A percentile compares a stretch with the other conserved stretches of the same genome.
Conservation (phyloP, 2,797 vertebrate genomes). For the Lagocephalus sceleratus region DNA sequence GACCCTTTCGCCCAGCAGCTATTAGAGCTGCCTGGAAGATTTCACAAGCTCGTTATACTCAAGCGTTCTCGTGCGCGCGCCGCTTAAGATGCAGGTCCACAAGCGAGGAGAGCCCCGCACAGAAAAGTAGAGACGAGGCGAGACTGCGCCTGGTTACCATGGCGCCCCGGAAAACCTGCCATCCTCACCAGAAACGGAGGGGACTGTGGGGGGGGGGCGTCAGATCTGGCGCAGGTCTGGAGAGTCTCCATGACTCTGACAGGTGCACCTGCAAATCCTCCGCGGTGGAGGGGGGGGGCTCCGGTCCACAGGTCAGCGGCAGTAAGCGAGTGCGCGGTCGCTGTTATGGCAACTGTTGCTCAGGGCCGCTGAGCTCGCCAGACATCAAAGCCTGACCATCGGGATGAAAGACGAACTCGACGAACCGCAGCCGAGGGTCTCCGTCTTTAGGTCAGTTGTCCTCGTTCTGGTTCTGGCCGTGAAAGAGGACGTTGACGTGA, state of each 20-base stretch:
- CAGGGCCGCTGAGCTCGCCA: neutral
- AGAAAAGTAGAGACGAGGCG: conserved; percentile 17
- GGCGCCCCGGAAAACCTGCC: conserved; percentile 18
- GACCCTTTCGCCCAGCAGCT: conserved; percentile 58
- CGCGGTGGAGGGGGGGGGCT: too few relatives aligned
- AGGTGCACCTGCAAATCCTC: conserved; percentile 51
- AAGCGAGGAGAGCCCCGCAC: conserved; percentile 25
- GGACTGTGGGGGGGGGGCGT: conserved; percentile 19
- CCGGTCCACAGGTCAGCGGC: too few relatives aligned
- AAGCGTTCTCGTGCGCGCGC: conserved; percentile 36
- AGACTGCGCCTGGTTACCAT: conserved; percentile 12
- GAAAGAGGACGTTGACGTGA: neutral
- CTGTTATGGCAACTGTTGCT: neutral
- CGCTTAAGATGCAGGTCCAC: conserved; percentile 54
- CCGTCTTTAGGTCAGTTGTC: too few relatives aligned
- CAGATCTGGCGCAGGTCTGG: conserved; percentile 48
- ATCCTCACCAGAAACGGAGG: conserved; percentile 21
- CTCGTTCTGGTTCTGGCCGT: too few relatives aligned
- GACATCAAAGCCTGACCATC: neutral
- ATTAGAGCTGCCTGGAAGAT: conserved; percentile 66
- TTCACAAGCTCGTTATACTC: conserved; percentile 70
- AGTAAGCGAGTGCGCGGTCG: neutral
- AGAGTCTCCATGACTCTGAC: conserved; percentile 35
- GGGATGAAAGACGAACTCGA: too few relatives aligned
- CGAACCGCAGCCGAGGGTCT: too few relatives aligned